A percentile compares a stretch with the other conserved stretches of the same genome.
These are phyloP conservation scores for Atrina japonica DNA, from an alignment of 2,888 invertebrate genomes.

Conservation along the genomic window DNA sequence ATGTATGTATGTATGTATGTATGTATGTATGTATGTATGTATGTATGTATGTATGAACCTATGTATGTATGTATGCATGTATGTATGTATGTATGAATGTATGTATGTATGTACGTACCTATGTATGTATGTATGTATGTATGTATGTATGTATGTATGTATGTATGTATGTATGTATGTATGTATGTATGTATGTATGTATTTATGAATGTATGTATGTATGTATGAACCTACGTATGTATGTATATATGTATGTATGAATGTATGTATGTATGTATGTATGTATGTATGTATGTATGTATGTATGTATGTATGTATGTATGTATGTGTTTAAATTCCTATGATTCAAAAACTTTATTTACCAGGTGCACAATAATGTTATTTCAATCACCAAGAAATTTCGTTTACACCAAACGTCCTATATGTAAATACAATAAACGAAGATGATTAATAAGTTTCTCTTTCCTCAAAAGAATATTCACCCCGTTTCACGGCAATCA, in stretches of 20 bases:
- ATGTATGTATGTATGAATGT: constrained; percentile 12
- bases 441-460: too few relatives aligned
- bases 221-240: constrained; percentile 7
- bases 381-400: too few relatives aligned
- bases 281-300: constrained; percentile 13
- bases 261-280: neutral
- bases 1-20: too few relatives aligned
- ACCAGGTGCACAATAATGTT: too few relatives aligned
- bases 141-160: constrained; percentile 3
- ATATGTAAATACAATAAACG: too few relatives aligned
- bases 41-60: too few relatives aligned
- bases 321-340: constrained; percentile 3
- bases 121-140: neutral
- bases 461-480: too few relatives aligned
- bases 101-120: constrained; percentile 5
- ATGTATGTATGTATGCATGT: constrained; percentile 2
- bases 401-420: too few relatives aligned
- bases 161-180: constrained; percentile 13
- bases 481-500: too few relatives aligned
- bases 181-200: neutral
- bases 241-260: neutral
- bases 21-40: too few relatives aligned
- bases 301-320: constrained; percentile 4
- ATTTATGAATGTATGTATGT: neutral
- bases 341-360: too few relatives aligned